A percentile compares a stretch with the other conserved stretches of the same genome.
phyloP scores from a whole-genome alignment of 1,140 invertebrate genomes.

The Aphelenchoides besseyi region DNA sequence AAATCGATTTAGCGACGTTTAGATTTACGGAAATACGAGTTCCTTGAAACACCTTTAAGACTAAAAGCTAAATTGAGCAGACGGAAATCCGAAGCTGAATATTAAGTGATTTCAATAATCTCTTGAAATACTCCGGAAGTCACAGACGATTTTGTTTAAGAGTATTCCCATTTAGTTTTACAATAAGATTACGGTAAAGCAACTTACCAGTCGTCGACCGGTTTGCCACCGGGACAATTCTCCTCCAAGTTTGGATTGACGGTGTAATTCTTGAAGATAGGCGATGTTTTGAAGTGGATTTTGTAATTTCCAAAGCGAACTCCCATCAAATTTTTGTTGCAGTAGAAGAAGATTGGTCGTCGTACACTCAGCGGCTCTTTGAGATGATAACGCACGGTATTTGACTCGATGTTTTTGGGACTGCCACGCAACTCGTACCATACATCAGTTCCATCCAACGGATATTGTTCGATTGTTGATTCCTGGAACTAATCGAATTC shows the following conservation, averaged over 20 bases:
- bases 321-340: conserved; percentile 59
- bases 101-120: no score
- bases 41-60: no score
- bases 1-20: no score
- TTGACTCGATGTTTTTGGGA: conserved; percentile 19
- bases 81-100: no score
- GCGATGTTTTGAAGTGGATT: conserved; percentile 61
- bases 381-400: conserved; percentile 19
- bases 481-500: neutral
- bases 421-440: conserved; percentile 42
- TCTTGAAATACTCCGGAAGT: no score
- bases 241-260: conserved; percentile 52
- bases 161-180: no score
- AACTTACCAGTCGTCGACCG: conserved; percentile 52
- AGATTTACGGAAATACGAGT: no score
- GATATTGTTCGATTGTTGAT: conserved; percentile 3
- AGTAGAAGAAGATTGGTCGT: conserved; percentile 61
- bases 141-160: no score
- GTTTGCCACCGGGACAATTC: conserved; percentile 55
- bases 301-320: conserved; percentile 57
- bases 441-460: conserved; percentile 48
- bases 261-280: conserved; percentile 57
- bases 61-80: no score
- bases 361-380: conserved; percentile 29
- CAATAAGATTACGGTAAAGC: neutral